Conservation (phyloP, 2,888 invertebrate species). For the Campopleginae sp. region DNA sequence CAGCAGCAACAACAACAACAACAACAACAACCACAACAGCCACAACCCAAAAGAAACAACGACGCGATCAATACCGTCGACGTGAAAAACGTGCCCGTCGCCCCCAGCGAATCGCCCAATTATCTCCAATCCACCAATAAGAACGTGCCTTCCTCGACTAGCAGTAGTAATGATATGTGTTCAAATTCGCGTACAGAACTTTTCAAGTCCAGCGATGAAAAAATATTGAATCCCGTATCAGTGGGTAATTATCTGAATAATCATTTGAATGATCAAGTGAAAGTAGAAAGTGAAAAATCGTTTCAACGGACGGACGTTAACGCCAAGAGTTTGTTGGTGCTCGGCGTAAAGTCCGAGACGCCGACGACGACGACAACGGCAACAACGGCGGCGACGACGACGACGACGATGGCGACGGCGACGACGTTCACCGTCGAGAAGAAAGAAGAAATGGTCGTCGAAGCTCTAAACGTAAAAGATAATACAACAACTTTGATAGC, state of each 20-base stretch:
- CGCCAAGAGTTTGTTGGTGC: conserved; percentile 42
- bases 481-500: neutral
- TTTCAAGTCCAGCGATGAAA: conserved; percentile 78
- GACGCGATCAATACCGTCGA: conserved; percentile 58
- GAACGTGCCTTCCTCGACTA: conserved; percentile 84
- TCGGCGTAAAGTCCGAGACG: conserved; percentile 81
- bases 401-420: conserved; percentile 35
- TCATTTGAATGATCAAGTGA: conserved; percentile 75
- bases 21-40: conserved; percentile 56
- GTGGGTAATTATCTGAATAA: conserved; percentile 77
- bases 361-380: conserved; percentile 71
- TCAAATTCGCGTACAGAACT: conserved; percentile 82
- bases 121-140: conserved; percentile 84
- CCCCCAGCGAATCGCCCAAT: conserved; percentile 67
- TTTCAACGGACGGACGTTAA: conserved; percentile 65
- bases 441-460: conserved; percentile 42
- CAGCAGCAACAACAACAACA: conserved; percentile 62
- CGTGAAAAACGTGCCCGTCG: conserved; percentile 62
- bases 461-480: conserved; percentile 10
- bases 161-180: conserved; percentile 83
- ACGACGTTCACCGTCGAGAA: conserved; percentile 51
- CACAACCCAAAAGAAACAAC: conserved; percentile 60
- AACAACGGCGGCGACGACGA: conserved; percentile 65
- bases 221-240: conserved; percentile 77
- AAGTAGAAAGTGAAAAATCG: conserved; percentile 67